Conservation (phyloP, 2,113 vertebrate genomes). For the Pluvianellus socialis region DNA sequence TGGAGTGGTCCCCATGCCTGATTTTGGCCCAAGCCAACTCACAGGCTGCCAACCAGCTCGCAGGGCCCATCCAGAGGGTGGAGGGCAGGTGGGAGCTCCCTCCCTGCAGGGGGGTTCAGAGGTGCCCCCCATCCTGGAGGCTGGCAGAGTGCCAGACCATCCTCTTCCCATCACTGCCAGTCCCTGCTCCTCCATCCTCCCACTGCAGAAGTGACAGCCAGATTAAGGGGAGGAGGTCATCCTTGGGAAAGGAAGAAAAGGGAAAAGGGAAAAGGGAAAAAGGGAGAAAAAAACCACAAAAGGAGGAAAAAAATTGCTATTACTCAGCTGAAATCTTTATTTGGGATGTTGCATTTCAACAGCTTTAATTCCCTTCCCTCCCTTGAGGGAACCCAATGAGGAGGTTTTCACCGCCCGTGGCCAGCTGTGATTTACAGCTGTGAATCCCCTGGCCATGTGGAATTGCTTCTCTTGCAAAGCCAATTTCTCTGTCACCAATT, state of each 20-base stretch:
- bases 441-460: accelerated
- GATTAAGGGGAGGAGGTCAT: neutral
- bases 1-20: neutral
- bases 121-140: neutral
- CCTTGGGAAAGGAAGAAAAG: neutral
- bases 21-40: neutral
- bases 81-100: neutral
- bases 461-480: neutral
- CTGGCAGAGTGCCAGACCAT: neutral
- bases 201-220: neutral
- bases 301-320: neutral
- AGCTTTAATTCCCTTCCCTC: neutral
- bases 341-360: neutral
- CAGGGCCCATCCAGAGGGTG: neutral
- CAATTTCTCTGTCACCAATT: neutral
- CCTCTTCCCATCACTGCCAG: neutral
- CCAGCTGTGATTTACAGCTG: neutral
- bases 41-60: neutral
- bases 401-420: neutral
- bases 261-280: no score
- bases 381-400: neutral
- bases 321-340: neutral
- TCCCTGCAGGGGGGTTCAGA: neutral
- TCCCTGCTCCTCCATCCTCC: neutral
- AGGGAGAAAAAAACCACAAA: neutral